phyloP scores from a whole-genome alignment of 2,113 vertebrate genomes.

The Cyanistes caeruleus region DNA sequence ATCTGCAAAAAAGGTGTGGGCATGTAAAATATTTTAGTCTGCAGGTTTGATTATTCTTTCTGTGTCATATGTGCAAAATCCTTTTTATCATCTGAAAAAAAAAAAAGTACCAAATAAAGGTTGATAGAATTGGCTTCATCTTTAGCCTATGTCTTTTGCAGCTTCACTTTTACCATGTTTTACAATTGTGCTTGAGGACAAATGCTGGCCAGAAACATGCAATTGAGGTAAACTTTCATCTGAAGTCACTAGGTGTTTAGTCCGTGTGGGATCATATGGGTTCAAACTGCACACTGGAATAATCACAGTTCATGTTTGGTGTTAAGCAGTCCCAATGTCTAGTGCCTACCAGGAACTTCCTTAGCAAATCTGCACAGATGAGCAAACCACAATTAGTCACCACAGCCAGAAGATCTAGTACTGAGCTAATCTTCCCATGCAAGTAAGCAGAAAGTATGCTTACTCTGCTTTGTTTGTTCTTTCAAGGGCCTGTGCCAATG shows the following conservation, averaged over 20 bases:
- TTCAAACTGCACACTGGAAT: background rate
- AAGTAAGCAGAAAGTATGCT: background rate
- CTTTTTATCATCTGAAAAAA: background rate
- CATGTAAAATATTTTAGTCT: background rate
- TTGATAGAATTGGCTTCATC: background rate
- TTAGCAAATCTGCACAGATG: background rate
- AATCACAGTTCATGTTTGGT: background rate
- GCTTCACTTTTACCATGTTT: background rate
- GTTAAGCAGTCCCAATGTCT: background rate
- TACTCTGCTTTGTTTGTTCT: background rate
- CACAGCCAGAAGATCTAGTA: background rate
- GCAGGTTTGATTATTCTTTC: background rate
- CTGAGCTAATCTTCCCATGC: background rate
- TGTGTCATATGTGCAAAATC: background rate
- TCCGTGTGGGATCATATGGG: background rate
- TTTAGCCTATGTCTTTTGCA: background rate
- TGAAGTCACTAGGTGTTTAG: background rate
- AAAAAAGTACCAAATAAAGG: background rate
- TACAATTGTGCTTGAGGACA: background rate
- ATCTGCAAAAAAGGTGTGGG: background rate
- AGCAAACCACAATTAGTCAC: constrained; percentile 8
- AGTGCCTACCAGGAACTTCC: background rate
- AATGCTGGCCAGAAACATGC: background rate
- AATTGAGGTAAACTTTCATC: background rate
- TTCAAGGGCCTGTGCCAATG: background rate